Evolutionary conservation across 2,797 vertebrate species (phyloP), one percentile per base, ranked within the genome.

Genomic region (Taenioides sp.): DNA sequence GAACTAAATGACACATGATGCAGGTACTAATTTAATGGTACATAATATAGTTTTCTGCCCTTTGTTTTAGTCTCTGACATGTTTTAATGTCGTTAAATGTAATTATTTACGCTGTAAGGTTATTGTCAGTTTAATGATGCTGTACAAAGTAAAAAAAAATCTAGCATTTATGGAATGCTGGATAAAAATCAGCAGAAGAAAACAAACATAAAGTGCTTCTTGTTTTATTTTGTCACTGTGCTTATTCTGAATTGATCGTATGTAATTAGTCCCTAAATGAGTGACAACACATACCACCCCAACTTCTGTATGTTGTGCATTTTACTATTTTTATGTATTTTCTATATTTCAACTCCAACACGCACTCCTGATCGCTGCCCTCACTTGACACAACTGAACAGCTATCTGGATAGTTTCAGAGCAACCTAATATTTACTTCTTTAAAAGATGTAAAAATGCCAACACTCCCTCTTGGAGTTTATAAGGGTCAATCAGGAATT

Each of bases 181-280:
- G 43, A 50, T 65, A 22, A 16, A 67, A 61, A 34, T 31, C 18
- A 34, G 31, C 11, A 5, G 20, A 63, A 10, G 20, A 63, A 63
- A 37, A n/a, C 18, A 62, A 62, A 62, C 0, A n/a, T 37, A 60
- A 68, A 65, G 74, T 80, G 69, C 78, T 85, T 18, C 16, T 27
- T 61, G 7, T 59, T 63, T 76, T 64, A 49, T 28, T 55, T 18
- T 71, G 47, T 62, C 14, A 43, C 61, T 34, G 31, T 10, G 6
- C 20, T 43, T 66, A 5, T 54, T 54, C 12, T 63, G 10, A 67
- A 55, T 60, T 14, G 28, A 47, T 18, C 25, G 49, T 64, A 57
- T 7, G 54, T 27, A 22, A 10, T 23, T 16, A 16, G 50, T n/a
- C 43, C 3, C 18, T 0, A 11, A 1, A 25, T n/a, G 23, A 47